A percentile compares a stretch with the other conserved stretches of the same genome.
These are phyloP conservation scores for Metalampra italica DNA, from an alignment of 2,888 invertebrate genomes.

Conservation along the genomic window DNA sequence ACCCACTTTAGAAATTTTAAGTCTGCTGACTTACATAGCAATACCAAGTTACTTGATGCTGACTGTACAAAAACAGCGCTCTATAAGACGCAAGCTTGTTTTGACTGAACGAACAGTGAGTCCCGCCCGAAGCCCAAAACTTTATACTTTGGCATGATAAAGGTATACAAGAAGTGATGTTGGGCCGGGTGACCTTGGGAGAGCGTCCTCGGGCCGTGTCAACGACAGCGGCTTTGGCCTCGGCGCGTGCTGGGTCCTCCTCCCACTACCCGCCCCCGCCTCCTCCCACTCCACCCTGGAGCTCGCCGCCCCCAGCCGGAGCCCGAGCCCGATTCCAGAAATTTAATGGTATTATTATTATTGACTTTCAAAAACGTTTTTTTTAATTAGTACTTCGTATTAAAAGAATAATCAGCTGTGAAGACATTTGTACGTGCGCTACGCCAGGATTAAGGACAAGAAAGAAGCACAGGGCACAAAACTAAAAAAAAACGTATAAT, in stretches of 20 bases:
- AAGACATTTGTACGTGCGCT: too few relatives aligned
- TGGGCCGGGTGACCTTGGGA: slow-evolving; percentile 60
- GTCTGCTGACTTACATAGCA: too few relatives aligned
- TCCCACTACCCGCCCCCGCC: slow-evolving; percentile 19
- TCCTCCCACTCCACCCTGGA: slow-evolving; percentile 19
- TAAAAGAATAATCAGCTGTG: too few relatives aligned
- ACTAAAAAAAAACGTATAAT: too few relatives aligned
- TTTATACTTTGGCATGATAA: neutral
- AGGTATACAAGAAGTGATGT: slow-evolving; percentile 17
- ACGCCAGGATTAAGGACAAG: too few relatives aligned
- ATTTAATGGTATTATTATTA: slow-evolving; percentile 34
- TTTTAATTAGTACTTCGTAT: too few relatives aligned
- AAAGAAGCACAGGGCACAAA: too few relatives aligned
- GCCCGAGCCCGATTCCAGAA: slow-evolving; percentile 36
- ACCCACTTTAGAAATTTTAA: too few relatives aligned
- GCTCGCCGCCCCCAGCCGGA: slow-evolving; percentile 16
- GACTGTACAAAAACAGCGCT: neutral
- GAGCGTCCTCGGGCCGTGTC: slow-evolving; percentile 67
- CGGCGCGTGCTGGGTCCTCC: slow-evolving; percentile 39
- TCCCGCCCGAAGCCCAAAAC: neutral
- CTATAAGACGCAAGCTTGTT: neutral
- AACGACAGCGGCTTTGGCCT: slow-evolving; percentile 56
- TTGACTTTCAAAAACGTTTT: neutral
- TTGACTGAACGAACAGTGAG: too few relatives aligned
- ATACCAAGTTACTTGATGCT: too few relatives aligned